phyloP scores from a whole-genome alignment of 2,888 invertebrate genomes.

The Amphipyra berbera region DNA sequence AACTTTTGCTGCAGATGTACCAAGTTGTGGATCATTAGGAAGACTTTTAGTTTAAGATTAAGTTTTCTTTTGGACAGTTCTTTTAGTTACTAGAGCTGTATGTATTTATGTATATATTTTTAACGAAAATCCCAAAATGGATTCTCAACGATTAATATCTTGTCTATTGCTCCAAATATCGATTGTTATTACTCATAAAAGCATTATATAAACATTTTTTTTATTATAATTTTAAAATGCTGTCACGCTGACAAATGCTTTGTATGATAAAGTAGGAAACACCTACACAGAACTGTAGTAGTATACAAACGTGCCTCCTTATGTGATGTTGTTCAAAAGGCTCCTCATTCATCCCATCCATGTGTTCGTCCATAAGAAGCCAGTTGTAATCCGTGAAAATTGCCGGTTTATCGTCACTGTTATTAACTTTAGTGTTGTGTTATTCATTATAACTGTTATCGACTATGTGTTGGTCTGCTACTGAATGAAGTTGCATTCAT shows the following conservation, averaged over 20 bases:
- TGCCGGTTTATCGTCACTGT: slow-evolving; percentile 72
- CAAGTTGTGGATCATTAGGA: slow-evolving; percentile 1
- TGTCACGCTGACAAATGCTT: too few species aligned
- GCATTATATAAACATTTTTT: too few species aligned
- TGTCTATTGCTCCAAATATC: too few species aligned
- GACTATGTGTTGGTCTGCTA: slow-evolving; percentile 48
- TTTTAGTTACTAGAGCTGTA: too few species aligned
- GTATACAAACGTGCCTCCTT: background rate
- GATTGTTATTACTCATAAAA: too few species aligned
- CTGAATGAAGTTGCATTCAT: slow-evolving; percentile 53
- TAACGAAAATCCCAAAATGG: too few species aligned
- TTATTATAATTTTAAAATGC: too few species aligned
- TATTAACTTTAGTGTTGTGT: slow-evolving; percentile 64
- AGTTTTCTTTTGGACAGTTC: too few species aligned
- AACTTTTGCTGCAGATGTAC: slow-evolving; percentile 9
- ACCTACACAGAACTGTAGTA: too few species aligned
- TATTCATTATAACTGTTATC: slow-evolving; percentile 59
- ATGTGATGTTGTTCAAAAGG: slow-evolving; percentile 6
- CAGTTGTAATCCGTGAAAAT: slow-evolving; percentile 76
- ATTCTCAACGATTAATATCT: too few species aligned
- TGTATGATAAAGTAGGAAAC: too few species aligned
- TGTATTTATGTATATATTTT: too few species aligned
- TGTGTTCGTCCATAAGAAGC: slow-evolving; percentile 62
- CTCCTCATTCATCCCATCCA: slow-evolving; percentile 30
- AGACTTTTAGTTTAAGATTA: background rate